Base-by-base conservation (phyloP, 2,888 invertebrate genomes). In the Cremastinae sp. region DNA sequence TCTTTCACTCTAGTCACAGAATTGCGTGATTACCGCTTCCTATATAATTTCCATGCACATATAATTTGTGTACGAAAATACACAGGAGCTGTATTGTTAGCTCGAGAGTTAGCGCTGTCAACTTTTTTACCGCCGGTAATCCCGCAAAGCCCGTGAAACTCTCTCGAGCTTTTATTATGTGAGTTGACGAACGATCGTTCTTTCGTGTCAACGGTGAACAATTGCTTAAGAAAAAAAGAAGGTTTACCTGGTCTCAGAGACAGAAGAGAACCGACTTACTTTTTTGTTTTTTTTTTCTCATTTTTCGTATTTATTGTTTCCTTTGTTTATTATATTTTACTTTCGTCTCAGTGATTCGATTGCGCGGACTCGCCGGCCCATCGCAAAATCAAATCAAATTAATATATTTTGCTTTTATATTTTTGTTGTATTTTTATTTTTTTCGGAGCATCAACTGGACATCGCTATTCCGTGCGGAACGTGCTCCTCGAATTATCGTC, bases 161-260 rank as follows among this genome's bases (percentile, higher is more conserved):
- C 76, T 61, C 77, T 76, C 79, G 74, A 51, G 69, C 58, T 62
- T 76, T 82, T 81, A 82, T 85, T 85, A 84, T 85, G 82, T 82
- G 81, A 81, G 81, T 82, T 84, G 84, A 84, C 81, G 83, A 83
- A 83, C 83, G 84, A 84, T 83, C 84, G 81, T 79, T 72, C 79
- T 75, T 77, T 75, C 80, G 75, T 78, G 82, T 81, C 81, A 82
- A n/a, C 35, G 66, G 68, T 22, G 79, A 80, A 82, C 82, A 83
- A 84, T 83, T 53, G 70, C 56, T 47, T 49, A 39, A 58, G 49
- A 39, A 14, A 51, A 53, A 51, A 39, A 49, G 53, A 59, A 39
- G 53, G 39, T 12, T 12, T 59, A 49, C 55, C 28, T 55, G 35
- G 45, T 59, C 58, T 53, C 49, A 59, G 47, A 51, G 20, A 39